A percentile compares a stretch with the other conserved stretches of the same genome.
Conservation (phyloP, 64 coral and sea anemone species). For the Dendronephthya gigantea region DNA sequence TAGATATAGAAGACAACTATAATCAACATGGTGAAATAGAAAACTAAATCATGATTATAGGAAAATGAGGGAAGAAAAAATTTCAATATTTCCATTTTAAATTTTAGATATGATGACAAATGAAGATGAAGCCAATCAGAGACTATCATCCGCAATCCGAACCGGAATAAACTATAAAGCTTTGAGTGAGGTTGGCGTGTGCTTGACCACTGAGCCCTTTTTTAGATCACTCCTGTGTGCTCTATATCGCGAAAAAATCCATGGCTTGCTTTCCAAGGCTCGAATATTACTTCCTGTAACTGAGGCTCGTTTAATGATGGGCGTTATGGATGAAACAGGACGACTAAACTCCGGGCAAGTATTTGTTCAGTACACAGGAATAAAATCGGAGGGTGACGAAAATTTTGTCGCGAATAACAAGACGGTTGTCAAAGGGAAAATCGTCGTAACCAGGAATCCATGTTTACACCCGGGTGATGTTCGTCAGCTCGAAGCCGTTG, state of each 20-base stretch:
- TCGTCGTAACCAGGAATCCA: constrained; percentile 64
- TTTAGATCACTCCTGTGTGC: constrained; percentile 64
- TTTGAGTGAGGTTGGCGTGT: constrained; percentile 47
- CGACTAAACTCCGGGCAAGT: constrained; percentile 58
- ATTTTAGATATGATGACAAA: constrained; percentile 66
- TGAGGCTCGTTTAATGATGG: constrained; percentile 84
- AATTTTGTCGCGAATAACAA: constrained; percentile 23
- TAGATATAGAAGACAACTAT: too few relatives aligned
- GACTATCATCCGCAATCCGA: constrained; percentile 58
- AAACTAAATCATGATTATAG: too few relatives aligned
- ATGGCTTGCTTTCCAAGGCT: constrained; percentile 56
- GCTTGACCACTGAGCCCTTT: constrained; percentile 73
- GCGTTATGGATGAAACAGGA: constrained; percentile 93
- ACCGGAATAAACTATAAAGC: constrained; percentile 62
- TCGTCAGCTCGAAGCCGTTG: constrained; percentile 49
- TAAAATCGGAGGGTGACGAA: constrained; percentile 29
- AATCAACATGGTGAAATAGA: too few relatives aligned
- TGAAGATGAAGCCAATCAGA: constrained; percentile 58
- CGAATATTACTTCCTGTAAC: constrained; percentile 62
- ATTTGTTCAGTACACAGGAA: constrained; percentile 66
- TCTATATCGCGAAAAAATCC: constrained; percentile 69
- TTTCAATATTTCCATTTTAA: neutral
- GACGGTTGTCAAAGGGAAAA: constrained; percentile 21
- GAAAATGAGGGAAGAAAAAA: too few relatives aligned
- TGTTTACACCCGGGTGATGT: constrained; percentile 77